These are phyloP conservation scores for Actinemys pallida DNA, from an alignment of 2,113 vertebrate genomes.

Conservation along the genomic window DNA sequence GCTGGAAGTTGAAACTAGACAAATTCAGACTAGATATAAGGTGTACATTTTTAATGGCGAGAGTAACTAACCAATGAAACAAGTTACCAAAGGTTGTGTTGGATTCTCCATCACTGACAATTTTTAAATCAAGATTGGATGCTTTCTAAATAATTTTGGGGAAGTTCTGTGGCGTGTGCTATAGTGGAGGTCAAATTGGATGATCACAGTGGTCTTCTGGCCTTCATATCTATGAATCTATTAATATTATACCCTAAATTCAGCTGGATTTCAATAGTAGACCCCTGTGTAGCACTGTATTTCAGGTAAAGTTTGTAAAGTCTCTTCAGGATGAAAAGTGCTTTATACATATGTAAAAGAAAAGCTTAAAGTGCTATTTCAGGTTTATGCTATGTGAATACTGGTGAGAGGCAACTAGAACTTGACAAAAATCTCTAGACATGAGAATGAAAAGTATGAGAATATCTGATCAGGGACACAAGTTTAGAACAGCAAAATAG, in stretches of 20 bases:
- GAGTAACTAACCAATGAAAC: not conserved
- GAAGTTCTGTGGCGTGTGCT: not conserved
- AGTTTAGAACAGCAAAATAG: not conserved
- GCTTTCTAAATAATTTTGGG: not conserved
- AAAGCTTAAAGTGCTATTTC: not conserved
- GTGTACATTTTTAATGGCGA: not conserved
- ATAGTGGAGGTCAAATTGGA: not conserved
- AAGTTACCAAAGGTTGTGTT: not conserved
- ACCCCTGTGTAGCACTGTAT: accelerated
- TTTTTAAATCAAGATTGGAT: not conserved
- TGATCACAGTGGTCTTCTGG: not conserved
- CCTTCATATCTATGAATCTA: not conserved
- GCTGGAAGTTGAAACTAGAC: not conserved
- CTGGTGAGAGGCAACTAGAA: not conserved
- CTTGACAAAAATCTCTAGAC: not conserved
- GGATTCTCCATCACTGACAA: not conserved
- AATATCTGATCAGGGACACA: not conserved
- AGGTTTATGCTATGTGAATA: not conserved
- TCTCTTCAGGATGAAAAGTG: not conserved
- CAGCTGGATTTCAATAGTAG: not conserved
- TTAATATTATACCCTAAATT: not conserved
- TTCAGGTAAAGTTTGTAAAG: not conserved
- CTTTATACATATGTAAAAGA: not conserved
- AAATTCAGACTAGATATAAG: not conserved
- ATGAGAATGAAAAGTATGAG: not conserved